phyloP scores from a whole-genome alignment of 2,888 invertebrate genomes.

The Netelia inedita region DNA sequence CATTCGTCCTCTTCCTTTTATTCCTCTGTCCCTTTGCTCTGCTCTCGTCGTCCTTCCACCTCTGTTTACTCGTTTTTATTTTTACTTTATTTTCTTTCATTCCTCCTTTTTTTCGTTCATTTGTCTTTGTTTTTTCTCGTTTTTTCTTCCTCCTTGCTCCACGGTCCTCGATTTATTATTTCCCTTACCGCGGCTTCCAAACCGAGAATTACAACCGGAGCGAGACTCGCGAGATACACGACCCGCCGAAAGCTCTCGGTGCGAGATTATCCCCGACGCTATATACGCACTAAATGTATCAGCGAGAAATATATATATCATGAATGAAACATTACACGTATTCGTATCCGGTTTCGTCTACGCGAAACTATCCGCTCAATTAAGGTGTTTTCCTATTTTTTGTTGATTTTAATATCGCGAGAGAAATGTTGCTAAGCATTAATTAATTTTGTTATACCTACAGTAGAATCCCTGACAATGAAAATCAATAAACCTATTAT shows the following conservation, averaged over 20 bases:
- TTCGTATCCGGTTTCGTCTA: too few relatives aligned
- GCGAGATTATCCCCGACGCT: constrained; percentile 6
- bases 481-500: too few relatives aligned
- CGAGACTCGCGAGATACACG: constrained; percentile 19
- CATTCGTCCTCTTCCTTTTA: constrained; percentile 11
- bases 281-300: neutral
- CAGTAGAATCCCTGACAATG: too few relatives aligned
- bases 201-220: constrained; percentile 54
- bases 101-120: constrained; percentile 48
- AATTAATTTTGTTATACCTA: too few relatives aligned
- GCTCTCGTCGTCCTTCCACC: constrained; percentile 20
- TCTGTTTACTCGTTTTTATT: constrained; percentile 25
- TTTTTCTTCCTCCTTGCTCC: constrained; percentile 14
- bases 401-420: too few relatives aligned
- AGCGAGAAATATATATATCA: neutral
- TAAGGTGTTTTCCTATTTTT: too few relatives aligned
- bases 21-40: neutral
- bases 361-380: too few relatives aligned
- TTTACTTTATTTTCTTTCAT: constrained; percentile 51
- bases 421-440: too few relatives aligned
- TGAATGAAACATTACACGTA: too few relatives aligned
- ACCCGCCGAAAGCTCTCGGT: constrained; percentile 47
- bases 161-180: constrained; percentile 72
- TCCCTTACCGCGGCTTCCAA: constrained; percentile 57
- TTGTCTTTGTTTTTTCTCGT: constrained; percentile 45